phyloP scores from a whole-genome alignment of 2,888 invertebrate genomes.

The Euplexia lucipara region DNA sequence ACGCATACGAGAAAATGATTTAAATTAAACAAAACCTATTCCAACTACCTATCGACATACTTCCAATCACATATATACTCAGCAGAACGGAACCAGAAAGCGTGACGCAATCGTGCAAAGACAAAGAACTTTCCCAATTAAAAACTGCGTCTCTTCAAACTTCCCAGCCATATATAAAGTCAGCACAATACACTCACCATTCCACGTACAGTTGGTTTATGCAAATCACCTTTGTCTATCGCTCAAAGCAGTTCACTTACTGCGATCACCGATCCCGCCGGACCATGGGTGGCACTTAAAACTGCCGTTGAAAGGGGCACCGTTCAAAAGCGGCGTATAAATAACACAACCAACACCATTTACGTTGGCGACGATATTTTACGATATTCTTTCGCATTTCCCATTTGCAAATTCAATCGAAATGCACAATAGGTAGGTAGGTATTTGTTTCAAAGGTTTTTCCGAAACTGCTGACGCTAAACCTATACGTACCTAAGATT shows the following conservation, averaged over 20 bases:
- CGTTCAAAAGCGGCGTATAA: conserved; percentile 87
- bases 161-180: conserved; percentile 37
- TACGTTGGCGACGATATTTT: conserved; percentile 84
- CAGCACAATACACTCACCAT: conserved; percentile 25
- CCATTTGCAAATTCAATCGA: conserved; percentile 66
- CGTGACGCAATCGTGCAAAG: conserved; percentile 15
- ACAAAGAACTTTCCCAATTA: conserved; percentile 39
- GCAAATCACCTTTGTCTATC: conserved; percentile 51
- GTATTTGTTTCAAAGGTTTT: conserved; percentile 29
- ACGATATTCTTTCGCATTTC: conserved; percentile 83
- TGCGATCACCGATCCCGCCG: conserved; percentile 42
- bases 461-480: conserved; percentile 6
- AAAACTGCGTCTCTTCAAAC: conserved; percentile 38
- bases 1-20: too few relatives aligned
- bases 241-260: conserved; percentile 55
- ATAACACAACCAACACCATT: conserved; percentile 85
- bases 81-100: neutral
- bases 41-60: neutral
- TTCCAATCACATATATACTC: conserved; percentile 1
- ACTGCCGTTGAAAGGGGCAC: conserved; percentile 86
- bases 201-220: conserved; percentile 39
- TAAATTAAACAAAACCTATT: neutral
- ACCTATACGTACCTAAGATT: neutral
- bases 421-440: conserved; percentile 33
- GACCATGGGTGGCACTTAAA: conserved; percentile 84